Conservation (phyloP, 1,140 invertebrate genomes). For the Radopholus similis region DNA sequence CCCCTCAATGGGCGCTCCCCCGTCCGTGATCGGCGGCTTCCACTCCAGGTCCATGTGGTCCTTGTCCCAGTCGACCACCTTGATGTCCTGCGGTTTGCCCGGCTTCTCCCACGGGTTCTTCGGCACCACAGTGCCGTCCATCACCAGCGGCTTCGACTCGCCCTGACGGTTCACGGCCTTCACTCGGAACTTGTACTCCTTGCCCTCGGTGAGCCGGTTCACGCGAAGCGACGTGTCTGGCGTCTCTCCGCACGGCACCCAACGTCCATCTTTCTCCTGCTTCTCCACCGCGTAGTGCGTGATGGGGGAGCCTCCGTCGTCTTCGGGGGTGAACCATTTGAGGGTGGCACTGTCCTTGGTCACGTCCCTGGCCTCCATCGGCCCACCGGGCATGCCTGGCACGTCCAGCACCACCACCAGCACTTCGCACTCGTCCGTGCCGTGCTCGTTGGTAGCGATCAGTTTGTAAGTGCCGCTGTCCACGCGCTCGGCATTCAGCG, state of each 20-base stretch:
- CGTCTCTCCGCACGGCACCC: slow-evolving; percentile 69
- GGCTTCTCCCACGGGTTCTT: slow-evolving; percentile 96
- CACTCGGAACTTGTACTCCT: slow-evolving; percentile 91
- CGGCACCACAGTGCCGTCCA: slow-evolving; percentile 78
- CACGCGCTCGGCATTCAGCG: slow-evolving; percentile 39
- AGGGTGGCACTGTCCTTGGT: slow-evolving; percentile 63
- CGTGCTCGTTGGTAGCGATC: slow-evolving; percentile 86
- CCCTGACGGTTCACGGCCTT: slow-evolving; percentile 91
- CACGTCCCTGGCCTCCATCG: slow-evolving; percentile 62
- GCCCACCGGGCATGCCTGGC: slow-evolving; percentile 63
- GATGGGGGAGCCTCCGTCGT: slow-evolving; percentile 72
- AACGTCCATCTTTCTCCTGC: slow-evolving; percentile 69
- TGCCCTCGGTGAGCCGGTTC: slow-evolving; percentile 77
- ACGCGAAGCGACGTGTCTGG: slow-evolving; percentile 76
- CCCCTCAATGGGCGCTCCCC: slow-evolving; percentile 83
- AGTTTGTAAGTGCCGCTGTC: slow-evolving; percentile 84
- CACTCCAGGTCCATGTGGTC: slow-evolving; percentile 89
- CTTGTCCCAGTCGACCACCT: slow-evolving; percentile 90
- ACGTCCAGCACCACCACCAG: slow-evolving; percentile 78
- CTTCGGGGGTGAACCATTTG: slow-evolving; percentile 64
- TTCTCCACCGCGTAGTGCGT: slow-evolving; percentile 88
- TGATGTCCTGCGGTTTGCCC: slow-evolving; percentile 80
- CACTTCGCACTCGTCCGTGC: slow-evolving; percentile 84
- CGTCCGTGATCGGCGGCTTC: slow-evolving; percentile 83
- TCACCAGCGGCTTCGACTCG: slow-evolving; percentile 85